phyloP scores from a whole-genome alignment of 2,113 vertebrate genomes.

The Percina caprodes region DNA sequence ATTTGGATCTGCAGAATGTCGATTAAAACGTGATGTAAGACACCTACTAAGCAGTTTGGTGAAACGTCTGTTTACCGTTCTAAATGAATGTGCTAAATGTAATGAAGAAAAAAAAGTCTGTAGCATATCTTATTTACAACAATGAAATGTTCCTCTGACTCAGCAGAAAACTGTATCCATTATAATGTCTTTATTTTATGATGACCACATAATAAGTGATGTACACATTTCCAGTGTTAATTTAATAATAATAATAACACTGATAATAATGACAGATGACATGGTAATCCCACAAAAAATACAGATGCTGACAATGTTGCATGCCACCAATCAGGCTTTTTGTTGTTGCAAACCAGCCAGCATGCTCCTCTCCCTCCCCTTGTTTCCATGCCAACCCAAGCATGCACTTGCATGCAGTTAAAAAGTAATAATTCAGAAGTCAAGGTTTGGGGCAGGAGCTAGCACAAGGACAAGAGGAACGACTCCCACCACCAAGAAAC shows the following conservation, averaged over 20 bases:
- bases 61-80: too few species aligned
- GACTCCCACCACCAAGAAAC: neutral
- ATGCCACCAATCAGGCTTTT: neutral
- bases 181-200: neutral
- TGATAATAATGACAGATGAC: neutral
- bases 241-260: neutral
- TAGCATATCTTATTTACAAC: too few species aligned
- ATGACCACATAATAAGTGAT: neutral
- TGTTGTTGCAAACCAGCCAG: constrained; percentile 2
- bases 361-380: constrained; percentile 7
- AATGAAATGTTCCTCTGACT: neutral
- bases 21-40: too few species aligned
- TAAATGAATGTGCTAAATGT: too few species aligned
- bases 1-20: too few species aligned
- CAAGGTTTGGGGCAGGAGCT: constrained; percentile 12
- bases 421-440: constrained; percentile 18
- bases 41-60: too few species aligned
- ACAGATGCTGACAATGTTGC: neutral
- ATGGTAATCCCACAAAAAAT: neutral
- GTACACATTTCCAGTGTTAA: neutral
- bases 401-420: constrained; percentile 27
- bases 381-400: constrained; percentile 54
- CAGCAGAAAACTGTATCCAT: neutral
- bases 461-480: neutral
- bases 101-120: too few species aligned